Evolutionary conservation across 1,140 invertebrate species (phyloP).

Genomic region (Schlechtendalia chinensis): DNA sequence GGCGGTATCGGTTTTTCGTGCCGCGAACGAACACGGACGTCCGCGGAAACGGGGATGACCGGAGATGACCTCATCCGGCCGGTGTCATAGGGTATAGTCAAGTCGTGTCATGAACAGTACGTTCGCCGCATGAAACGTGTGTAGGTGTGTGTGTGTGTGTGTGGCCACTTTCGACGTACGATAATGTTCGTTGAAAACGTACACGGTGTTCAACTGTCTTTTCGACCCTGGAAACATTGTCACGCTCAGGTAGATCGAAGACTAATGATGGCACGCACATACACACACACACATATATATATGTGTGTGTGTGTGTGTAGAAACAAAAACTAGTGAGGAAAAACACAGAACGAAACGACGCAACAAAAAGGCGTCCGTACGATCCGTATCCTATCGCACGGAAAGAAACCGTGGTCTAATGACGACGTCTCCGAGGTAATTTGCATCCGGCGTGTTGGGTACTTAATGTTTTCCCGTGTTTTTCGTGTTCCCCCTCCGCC

Average conservation of each 20-base stretch:
- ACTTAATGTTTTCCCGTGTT: slow-evolving; percentile 49
- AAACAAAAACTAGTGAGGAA: slow-evolving; percentile 24
- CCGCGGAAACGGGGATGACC: no score
- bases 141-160: no score
- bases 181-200: neutral
- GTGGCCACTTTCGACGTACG: neutral
- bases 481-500: slow-evolving; percentile 31
- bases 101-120: no score
- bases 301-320: neutral
- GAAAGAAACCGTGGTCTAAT: slow-evolving; percentile 46
- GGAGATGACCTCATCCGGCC: no score
- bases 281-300: slow-evolving; percentile 5
- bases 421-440: slow-evolving; percentile 49
- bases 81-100: no score
- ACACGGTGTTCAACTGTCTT: slow-evolving; percentile 29
- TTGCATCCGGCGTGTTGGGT: slow-evolving; percentile 47
- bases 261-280: slow-evolving; percentile 38
- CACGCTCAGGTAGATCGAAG: slow-evolving; percentile 42
- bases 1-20: no score
- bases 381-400: slow-evolving; percentile 41
- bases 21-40: no score
- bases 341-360: neutral
- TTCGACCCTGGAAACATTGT: slow-evolving; percentile 43
- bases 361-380: slow-evolving; percentile 35
- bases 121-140: no score